Percentiles rank a stretch among this genome's conserved stretches.
Evolutionary conservation across 1,140 invertebrate genomes (phyloP).

Genomic region (Panagrolaimus sp.): DNA sequence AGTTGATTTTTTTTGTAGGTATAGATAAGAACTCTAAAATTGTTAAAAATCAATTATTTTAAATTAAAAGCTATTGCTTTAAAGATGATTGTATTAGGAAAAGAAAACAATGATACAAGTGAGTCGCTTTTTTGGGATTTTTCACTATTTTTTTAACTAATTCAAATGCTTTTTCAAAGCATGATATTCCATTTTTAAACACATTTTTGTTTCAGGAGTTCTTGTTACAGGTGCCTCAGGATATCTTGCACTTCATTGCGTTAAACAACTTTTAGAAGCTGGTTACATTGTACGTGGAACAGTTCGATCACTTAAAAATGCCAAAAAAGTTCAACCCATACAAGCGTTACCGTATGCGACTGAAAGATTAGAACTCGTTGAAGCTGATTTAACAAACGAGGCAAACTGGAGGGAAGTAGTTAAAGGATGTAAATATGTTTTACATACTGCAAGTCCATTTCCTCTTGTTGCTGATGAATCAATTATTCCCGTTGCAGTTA

Average conservation of each 20-base stretch:
- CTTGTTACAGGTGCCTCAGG: slow-evolving; percentile 65
- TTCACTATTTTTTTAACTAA: too few species aligned
- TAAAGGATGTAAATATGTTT: slow-evolving; percentile 62
- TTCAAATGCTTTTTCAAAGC: too few species aligned
- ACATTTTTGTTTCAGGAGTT: slow-evolving; percentile 40
- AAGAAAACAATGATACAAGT: too few species aligned
- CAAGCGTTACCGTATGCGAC: slow-evolving; percentile 48
- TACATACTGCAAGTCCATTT: slow-evolving; percentile 65
- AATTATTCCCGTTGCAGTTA: slow-evolving; percentile 62
- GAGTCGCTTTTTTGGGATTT: too few species aligned
- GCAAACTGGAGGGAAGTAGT: slow-evolving; percentile 57
- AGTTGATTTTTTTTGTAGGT: too few species aligned
- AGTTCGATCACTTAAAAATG: slow-evolving; percentile 61
- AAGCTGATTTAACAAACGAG: slow-evolving; percentile 58
- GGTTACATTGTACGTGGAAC: slow-evolving; percentile 64
- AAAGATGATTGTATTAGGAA: too few species aligned
- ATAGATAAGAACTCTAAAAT: too few species aligned
- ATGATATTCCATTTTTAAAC: too few species aligned
- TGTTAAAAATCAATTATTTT: too few species aligned
- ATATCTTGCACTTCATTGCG: slow-evolving; percentile 63
- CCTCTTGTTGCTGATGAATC: slow-evolving; percentile 60
- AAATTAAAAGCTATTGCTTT: too few species aligned
- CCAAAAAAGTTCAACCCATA: slow-evolving; percentile 59
- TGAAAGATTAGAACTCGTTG: slow-evolving; percentile 60
- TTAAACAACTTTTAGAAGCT: slow-evolving; percentile 62